Evolutionary conservation across 2,113 vertebrate genomes (phyloP).

Genomic region (Anseranas semipalmata): DNA sequence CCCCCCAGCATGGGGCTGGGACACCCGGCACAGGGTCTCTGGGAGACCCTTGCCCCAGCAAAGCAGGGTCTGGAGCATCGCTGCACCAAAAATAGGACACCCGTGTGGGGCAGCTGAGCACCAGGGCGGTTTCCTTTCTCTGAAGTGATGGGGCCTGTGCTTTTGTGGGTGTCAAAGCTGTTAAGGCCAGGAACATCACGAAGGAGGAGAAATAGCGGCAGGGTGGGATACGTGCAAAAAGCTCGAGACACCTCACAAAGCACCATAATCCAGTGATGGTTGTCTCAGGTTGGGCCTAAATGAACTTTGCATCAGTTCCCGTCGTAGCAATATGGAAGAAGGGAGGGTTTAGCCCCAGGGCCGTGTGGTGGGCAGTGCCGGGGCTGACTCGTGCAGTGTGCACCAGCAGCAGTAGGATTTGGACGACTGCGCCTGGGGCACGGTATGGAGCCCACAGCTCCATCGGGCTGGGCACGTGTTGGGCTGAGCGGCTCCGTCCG

Average conservation of each 20-base stretch:
- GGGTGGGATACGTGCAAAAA: neutral
- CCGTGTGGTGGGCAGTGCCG: neutral
- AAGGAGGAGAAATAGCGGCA: neutral
- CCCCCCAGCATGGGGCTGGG: neutral
- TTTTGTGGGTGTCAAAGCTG: neutral
- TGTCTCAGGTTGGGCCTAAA: neutral
- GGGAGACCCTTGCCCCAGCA: neutral
- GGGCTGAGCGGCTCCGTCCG: neutral
- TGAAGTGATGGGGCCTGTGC: neutral
- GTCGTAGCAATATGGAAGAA: neutral
- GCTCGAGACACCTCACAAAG: neutral
- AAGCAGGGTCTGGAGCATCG: neutral
- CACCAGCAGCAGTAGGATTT: too few relatives aligned
- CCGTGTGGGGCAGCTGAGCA: neutral
- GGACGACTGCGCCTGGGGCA: neutral
- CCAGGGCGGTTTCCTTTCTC: neutral
- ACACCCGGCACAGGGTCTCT: neutral
- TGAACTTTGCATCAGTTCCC: neutral
- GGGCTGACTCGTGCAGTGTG: neutral
- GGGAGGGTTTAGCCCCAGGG: neutral
- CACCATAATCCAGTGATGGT: neutral
- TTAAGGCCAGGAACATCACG: neutral
- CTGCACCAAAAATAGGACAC: neutral
- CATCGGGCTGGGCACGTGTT: accelerated
- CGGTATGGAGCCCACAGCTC: accelerated